Evolutionary conservation across 2,888 invertebrate genomes (phyloP).

Genomic region (Drosophila nigritarsus): DNA sequence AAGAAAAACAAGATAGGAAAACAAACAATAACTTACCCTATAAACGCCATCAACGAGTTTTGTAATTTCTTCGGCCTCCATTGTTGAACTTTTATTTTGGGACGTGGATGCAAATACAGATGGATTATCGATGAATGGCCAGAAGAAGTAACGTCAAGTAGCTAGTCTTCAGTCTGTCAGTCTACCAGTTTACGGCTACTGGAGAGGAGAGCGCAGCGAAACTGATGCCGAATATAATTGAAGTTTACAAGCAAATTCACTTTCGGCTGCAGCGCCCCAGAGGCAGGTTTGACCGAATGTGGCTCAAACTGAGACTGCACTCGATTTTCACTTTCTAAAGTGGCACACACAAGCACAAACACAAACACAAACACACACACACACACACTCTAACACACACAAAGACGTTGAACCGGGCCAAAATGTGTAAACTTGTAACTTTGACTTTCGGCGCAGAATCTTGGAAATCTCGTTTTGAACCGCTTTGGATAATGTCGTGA

Average conservation of each 20-base stretch:
- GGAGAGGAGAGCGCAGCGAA: conserved; percentile 5
- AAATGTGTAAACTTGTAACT: conserved; percentile 74
- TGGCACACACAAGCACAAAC: conserved; percentile 59
- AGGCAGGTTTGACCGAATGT: conserved; percentile 34
- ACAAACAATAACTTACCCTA: conserved; percentile 88
- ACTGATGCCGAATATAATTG: conserved; percentile 13
- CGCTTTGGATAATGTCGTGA: conserved; percentile 66
- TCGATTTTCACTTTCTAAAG: conserved; percentile 80
- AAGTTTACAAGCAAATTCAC: conserved; percentile 62
- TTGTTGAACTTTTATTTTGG: conserved; percentile 57
- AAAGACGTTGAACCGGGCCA: conserved; percentile 69
- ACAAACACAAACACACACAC: too few relatives aligned
- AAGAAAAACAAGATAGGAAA: conserved; percentile 5
- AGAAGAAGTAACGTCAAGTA: conserved; percentile 14
- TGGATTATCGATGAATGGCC: conserved; percentile 24
- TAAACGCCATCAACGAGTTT: conserved; percentile 96
- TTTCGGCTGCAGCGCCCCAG: conserved; percentile 65
- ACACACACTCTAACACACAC: conserved; percentile 13
- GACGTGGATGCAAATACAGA: conserved; percentile 13
- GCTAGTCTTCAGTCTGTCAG: conserved; percentile 7
- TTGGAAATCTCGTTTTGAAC: conserved; percentile 77
- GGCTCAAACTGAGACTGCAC: conserved; percentile 56
- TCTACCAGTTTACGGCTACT: conserved; percentile 33
- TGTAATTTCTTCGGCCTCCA: conserved; percentile 94
- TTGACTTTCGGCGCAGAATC: conserved; percentile 80